Conservation (phyloP, 2,113 vertebrate genomes). For the Mesoclemmys tuberculata region DNA sequence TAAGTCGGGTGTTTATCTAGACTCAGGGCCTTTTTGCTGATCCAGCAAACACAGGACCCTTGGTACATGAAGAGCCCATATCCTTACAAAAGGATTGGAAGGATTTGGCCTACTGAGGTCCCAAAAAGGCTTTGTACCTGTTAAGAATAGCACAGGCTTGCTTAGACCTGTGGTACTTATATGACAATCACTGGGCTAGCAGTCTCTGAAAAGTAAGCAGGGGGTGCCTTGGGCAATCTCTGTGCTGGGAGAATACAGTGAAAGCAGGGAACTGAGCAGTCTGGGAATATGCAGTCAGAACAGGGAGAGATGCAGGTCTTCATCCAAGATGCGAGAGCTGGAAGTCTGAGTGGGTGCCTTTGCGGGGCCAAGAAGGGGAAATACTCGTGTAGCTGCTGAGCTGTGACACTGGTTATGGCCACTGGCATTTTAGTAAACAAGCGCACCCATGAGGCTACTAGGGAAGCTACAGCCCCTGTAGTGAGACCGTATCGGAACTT, state of each 20-base stretch:
- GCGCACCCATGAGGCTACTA: accelerated
- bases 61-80: background rate
- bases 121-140: background rate
- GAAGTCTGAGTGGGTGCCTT: background rate
- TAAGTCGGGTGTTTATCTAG: background rate
- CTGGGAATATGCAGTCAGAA: background rate
- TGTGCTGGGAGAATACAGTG: background rate
- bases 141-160: background rate
- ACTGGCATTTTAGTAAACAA: background rate
- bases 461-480: background rate
- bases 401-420: background rate
- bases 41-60: background rate
- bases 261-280: background rate
- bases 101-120: too few relatives aligned
- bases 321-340: background rate
- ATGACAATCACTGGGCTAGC: too few relatives aligned
- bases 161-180: background rate
- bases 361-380: background rate
- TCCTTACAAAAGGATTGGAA: background rate
- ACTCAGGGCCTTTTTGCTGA: background rate
- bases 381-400: background rate
- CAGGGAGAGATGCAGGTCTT: background rate
- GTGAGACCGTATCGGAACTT: background rate
- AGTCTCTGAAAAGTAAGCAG: too few relatives aligned
- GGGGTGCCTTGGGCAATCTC: too few relatives aligned